Conservation (phyloP, 2,797 vertebrate species). For the Takifugu ocellatus region DNA sequence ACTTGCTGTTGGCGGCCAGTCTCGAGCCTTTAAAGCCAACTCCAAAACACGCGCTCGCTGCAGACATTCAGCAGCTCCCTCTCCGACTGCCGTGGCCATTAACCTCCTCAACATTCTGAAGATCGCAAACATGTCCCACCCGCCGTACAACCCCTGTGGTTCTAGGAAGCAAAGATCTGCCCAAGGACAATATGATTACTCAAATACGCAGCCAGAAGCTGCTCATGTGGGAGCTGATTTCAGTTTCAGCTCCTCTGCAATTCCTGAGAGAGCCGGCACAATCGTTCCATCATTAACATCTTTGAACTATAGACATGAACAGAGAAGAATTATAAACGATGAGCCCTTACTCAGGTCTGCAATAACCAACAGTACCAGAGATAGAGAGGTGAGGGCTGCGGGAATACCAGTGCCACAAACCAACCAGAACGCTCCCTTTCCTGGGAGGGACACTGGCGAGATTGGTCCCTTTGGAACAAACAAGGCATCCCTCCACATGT, state of each 20-base stretch:
- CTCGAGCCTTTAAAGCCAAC: constrained; percentile 23
- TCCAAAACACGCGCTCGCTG: constrained; percentile 10
- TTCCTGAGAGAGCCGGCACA: constrained; percentile 24
- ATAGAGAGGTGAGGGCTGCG: constrained; percentile 59
- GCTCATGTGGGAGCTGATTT: constrained; percentile 47
- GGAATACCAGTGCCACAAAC: constrained; percentile 70
- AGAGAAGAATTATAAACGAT: constrained; percentile 54
- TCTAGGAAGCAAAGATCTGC: constrained; percentile 45
- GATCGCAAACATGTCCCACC: constrained; percentile 77
- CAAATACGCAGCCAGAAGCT: constrained; percentile 15
- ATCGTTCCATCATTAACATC: constrained; percentile 30
- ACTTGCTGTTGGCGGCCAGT: constrained; percentile 48
- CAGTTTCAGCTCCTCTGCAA: constrained; percentile 29
- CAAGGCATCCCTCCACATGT: constrained; percentile 25
- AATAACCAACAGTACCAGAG: constrained; percentile 68
- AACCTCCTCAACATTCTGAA: constrained; percentile 77
- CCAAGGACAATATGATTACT: constrained; percentile 40
- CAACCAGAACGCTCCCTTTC: constrained; percentile 54
- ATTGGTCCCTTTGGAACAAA: constrained; percentile 41
- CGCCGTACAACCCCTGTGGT: constrained; percentile 79
- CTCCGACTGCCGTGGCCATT: constrained; percentile 57
- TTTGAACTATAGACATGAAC: constrained; percentile 59
- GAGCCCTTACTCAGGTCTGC: constrained; percentile 58
- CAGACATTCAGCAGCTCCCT: constrained; percentile 28
- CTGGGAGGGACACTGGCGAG: constrained; percentile 62